Conservation (phyloP, 2,888 invertebrate species). For the Aspidiotus destructor region DNA sequence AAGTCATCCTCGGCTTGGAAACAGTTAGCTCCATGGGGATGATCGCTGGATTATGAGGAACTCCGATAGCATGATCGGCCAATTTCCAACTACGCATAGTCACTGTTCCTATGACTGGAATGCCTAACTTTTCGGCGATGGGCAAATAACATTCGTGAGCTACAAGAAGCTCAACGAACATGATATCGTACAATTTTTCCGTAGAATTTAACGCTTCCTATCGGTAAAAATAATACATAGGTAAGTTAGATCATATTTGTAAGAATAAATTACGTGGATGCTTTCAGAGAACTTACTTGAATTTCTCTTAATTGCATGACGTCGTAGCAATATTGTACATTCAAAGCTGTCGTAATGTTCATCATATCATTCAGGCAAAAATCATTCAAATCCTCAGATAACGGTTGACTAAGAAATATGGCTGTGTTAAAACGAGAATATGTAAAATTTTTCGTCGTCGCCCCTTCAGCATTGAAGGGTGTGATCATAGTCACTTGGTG, state of each 20-base stretch:
- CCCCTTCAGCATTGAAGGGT: neutral
- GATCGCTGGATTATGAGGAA: slow-evolving; percentile 7
- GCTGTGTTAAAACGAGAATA: no score
- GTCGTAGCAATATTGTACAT: no score
- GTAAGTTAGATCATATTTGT: no score
- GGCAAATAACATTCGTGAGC: slow-evolving; percentile 14
- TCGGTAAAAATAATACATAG: neutral
- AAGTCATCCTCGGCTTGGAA: neutral
- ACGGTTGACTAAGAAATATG: no score
- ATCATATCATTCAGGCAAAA: no score
- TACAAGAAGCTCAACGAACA: slow-evolving; percentile 11
- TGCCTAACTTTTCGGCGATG: slow-evolving; percentile 15
- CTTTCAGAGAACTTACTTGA: no score
- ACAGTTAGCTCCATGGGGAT: neutral
- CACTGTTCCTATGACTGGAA: slow-evolving; percentile 16
- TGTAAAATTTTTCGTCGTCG: no score
- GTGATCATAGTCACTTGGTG: slow-evolving; percentile 14
- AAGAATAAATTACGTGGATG: no score
- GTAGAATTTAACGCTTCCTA: slow-evolving; percentile 9
- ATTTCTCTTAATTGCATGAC: no score
- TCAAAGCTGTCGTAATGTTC: no score
- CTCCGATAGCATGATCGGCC: slow-evolving; percentile 11
- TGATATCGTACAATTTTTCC: slow-evolving; percentile 17
- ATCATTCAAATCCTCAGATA: no score
- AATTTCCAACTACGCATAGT: neutral